phyloP scores from a whole-genome alignment of 2,113 vertebrate genomes.

The Rhizomys pruinosus region DNA sequence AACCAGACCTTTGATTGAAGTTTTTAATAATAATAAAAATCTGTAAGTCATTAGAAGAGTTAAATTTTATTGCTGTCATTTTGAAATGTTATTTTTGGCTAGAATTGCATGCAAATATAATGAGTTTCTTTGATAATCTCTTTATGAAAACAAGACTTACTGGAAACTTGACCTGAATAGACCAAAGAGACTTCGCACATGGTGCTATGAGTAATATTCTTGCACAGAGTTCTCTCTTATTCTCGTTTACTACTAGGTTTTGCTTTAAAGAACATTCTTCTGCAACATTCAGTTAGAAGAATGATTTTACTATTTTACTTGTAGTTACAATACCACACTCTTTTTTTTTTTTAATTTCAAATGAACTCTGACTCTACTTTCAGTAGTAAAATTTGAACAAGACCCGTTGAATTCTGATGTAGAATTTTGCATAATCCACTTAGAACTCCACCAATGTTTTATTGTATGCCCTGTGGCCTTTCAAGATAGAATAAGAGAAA shows the following conservation, averaged over 20 bases:
- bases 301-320: slow-evolving; percentile 60
- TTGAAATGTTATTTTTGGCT: slow-evolving; percentile 70
- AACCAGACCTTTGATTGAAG: slow-evolving; percentile 37
- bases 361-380: slow-evolving; percentile 30
- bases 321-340: not conserved
- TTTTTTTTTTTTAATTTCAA: slow-evolving; percentile 45
- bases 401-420: not conserved
- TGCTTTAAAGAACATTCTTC: slow-evolving; percentile 15
- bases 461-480: not conserved
- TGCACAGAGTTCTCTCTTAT: not conserved
- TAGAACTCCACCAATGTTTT: not conserved
- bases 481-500: not conserved
- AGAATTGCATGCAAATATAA: slow-evolving; percentile 32
- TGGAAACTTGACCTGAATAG: slow-evolving; percentile 56
- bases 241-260: slow-evolving; percentile 13
- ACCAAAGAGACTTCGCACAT: not conserved
- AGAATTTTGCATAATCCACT: not conserved
- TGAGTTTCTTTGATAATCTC: slow-evolving; percentile 60
- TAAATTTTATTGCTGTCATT: slow-evolving; percentile 58
- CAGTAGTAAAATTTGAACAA: slow-evolving; percentile 34
- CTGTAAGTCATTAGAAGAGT: slow-evolving; percentile 52
- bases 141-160: slow-evolving; percentile 55
- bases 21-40: slow-evolving; percentile 47
- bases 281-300: not conserved
- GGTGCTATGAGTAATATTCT: slow-evolving; percentile 13